Conservation (phyloP, 2,888 invertebrate species). For the Stenichneumon culpator region DNA sequence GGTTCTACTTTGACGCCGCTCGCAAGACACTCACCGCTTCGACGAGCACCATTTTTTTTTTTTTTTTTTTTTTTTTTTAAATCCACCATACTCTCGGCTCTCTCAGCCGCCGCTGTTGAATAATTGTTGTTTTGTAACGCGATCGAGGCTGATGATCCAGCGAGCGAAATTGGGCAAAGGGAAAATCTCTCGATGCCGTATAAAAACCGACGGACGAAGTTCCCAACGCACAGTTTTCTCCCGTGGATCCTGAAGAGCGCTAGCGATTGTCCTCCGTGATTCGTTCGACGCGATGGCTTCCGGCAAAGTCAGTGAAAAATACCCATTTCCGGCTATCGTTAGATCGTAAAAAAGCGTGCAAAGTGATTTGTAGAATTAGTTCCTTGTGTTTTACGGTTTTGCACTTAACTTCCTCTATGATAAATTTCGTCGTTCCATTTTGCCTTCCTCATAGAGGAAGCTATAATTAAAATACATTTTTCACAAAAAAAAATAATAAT, state of each 20-base stretch:
- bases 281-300: conserved; percentile 33
- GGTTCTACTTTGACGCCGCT: too few species aligned
- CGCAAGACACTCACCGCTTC: too few species aligned
- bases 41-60: background rate
- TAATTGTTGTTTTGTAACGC: conserved; percentile 58
- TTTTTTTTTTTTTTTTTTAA: conserved; percentile 57
- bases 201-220: conserved; percentile 71
- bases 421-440: too few species aligned
- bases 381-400: too few species aligned
- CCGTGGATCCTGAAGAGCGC: conserved; percentile 40
- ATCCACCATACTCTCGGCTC: conserved; percentile 5
- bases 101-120: conserved; percentile 39
- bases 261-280: background rate
- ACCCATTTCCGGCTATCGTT: background rate
- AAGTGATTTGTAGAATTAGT: too few species aligned
- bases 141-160: conserved; percentile 44
- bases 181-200: conserved; percentile 67
- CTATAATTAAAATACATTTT: too few species aligned
- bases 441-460: too few species aligned
- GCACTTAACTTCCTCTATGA: too few species aligned
- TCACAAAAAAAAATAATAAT: too few species aligned
- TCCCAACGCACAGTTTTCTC: conserved; percentile 63
- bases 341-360: background rate
- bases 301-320: conserved; percentile 35
- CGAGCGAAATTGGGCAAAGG: conserved; percentile 62